These are phyloP conservation scores for Enteromius paludinosus DNA, from an alignment of 2,797 vertebrate species.

Conservation along the genomic window DNA sequence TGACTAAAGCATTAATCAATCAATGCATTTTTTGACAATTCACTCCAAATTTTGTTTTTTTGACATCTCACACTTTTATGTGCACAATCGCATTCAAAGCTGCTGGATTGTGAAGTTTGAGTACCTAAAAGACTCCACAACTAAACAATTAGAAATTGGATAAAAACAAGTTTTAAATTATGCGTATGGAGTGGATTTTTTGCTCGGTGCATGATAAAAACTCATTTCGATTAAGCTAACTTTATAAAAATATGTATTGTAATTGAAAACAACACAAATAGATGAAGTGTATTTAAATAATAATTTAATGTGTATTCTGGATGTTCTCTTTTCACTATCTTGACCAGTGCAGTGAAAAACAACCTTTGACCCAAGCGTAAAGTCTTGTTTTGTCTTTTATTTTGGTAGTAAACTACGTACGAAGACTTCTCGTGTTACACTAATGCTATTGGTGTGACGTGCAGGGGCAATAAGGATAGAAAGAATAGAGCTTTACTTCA, in stretches of 20 bases:
- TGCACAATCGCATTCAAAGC: not conserved
- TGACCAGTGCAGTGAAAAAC: not conserved
- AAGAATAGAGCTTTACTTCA: conserved; percentile 28
- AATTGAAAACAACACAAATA: not conserved
- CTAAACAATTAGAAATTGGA: not conserved
- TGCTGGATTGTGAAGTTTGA: not conserved
- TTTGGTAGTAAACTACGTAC: not conserved
- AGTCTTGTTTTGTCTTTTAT: not conserved
- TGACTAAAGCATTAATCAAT: not conserved
- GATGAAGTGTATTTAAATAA: not conserved
- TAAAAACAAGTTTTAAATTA: not conserved
- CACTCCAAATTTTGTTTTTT: not conserved
- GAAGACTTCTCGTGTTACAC: not conserved
- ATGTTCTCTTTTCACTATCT: not conserved
- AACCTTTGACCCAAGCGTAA: not conserved
- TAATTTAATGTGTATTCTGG: not conserved
- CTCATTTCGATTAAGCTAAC: not conserved
- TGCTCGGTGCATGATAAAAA: not conserved
- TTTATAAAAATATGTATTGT: not conserved
- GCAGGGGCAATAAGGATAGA: not conserved
- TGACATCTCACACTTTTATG: not conserved
- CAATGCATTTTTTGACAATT: not conserved
- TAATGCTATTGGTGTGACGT: not conserved
- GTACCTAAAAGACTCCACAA: not conserved
- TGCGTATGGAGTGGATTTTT: not conserved